These are phyloP conservation scores for Siderastrea radians DNA, from an alignment of 92 coral and sea anemone species.

Conservation along the genomic window DNA sequence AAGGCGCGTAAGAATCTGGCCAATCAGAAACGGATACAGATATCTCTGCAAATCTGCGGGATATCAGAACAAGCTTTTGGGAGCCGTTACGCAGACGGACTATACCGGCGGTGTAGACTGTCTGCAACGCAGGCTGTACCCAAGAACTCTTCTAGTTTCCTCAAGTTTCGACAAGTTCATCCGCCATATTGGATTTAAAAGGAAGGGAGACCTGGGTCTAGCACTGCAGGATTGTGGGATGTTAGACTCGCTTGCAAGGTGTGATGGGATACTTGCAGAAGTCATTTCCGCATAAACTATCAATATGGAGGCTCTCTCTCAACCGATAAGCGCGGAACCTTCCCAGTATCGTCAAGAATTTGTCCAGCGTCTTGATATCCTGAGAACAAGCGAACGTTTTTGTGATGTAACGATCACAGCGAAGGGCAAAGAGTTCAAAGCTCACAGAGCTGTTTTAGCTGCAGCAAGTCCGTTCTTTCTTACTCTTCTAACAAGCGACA, in stretches of 20 bases:
- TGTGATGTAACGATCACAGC: constrained; percentile 8
- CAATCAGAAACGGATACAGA: too few relatives aligned
- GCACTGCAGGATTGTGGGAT: background rate
- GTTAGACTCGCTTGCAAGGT: background rate
- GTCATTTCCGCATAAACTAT: background rate
- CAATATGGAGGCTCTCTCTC: background rate
- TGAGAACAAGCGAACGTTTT: background rate
- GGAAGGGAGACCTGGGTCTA: background rate
- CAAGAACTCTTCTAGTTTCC: constrained; percentile 14
- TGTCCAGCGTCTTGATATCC: background rate
- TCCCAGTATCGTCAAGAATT: background rate
- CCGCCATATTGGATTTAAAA: constrained; percentile 1
- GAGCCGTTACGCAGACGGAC: too few relatives aligned
- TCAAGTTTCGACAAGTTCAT: constrained; percentile 8
- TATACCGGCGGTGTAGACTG: too few relatives aligned
- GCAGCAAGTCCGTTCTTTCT: constrained; percentile 86
- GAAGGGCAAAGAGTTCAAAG: background rate
- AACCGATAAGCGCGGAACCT: background rate
- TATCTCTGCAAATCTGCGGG: too few relatives aligned
- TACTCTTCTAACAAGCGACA: constrained; percentile 76
- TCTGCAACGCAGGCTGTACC: background rate
- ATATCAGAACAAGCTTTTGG: too few relatives aligned
- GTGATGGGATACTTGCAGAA: background rate
- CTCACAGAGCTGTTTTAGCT: constrained; percentile 72
- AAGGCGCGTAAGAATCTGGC: too few relatives aligned